phyloP scores from a whole-genome alignment of 2,797 vertebrate genomes.

The Champsocephalus gunnari region DNA sequence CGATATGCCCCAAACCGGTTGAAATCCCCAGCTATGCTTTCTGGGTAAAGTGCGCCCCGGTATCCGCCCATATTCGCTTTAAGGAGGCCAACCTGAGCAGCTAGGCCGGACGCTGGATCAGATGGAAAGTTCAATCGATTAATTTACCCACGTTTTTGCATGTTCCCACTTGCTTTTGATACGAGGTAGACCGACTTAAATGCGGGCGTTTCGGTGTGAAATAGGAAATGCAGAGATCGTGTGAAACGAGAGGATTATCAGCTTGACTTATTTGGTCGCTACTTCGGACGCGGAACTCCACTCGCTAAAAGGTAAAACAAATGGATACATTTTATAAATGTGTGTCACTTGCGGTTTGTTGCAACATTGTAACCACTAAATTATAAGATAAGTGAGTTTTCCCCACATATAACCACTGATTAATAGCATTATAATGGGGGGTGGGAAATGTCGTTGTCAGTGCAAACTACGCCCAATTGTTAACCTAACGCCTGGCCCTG shows the following conservation, averaged over 20 bases:
- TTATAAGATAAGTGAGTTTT: fast-evolving
- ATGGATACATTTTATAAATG: slow-evolving; percentile 45
- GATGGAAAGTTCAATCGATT: slow-evolving; percentile 85
- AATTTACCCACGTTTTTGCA: slow-evolving; percentile 58
- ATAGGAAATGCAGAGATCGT: slow-evolving; percentile 83
- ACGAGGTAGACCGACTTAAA: slow-evolving; percentile 51
- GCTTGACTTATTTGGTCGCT: slow-evolving; percentile 81
- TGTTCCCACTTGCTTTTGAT: slow-evolving; percentile 43
- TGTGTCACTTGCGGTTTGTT: slow-evolving; percentile 6
- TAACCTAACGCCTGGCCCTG: slow-evolving; percentile 77
- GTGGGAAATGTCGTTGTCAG: slow-evolving; percentile 44
- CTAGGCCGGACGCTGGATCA: slow-evolving; percentile 79
- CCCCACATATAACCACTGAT: neutral
- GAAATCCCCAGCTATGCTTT: slow-evolving; percentile 79
- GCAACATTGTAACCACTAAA: fast-evolving
- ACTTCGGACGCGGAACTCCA: slow-evolving; percentile 87
- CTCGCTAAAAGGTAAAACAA: slow-evolving; percentile 83
- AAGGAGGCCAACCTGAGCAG: slow-evolving; percentile 80
- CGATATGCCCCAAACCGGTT: slow-evolving; percentile 65
- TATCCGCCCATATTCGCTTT: slow-evolving; percentile 87
- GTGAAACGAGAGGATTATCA: slow-evolving; percentile 79
- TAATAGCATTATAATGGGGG: neutral
- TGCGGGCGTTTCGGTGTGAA: slow-evolving; percentile 67
- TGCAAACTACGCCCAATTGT: slow-evolving; percentile 81
- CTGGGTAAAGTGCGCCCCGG: slow-evolving; percentile 84